These are phyloP conservation scores for Oscheius sp. DNA, from an alignment of 2,888 invertebrate species.

Conservation along the genomic window DNA sequence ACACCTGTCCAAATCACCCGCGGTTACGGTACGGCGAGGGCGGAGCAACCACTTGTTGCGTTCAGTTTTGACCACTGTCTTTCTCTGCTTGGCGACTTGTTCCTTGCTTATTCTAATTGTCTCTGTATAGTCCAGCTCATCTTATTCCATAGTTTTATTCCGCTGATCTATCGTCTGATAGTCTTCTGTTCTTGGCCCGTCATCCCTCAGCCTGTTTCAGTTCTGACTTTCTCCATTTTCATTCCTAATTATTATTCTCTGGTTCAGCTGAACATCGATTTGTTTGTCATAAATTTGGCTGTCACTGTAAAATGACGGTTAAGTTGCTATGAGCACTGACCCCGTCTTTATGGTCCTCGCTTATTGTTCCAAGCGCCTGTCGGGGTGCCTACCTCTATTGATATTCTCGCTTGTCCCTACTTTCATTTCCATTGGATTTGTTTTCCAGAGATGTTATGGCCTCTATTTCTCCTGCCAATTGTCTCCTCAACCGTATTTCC, in stretches of 20 bases:
- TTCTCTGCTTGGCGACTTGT: neutral
- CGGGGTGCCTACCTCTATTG: too few species aligned
- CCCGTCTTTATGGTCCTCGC: too few species aligned
- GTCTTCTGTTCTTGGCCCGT: too few species aligned
- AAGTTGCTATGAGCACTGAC: too few species aligned
- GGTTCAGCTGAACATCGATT: too few species aligned
- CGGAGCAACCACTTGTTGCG: slow-evolving; percentile 11
- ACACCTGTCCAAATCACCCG: neutral
- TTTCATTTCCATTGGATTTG: neutral
- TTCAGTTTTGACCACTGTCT: neutral
- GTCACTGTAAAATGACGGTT: too few species aligned
- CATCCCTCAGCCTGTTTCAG: too few species aligned
- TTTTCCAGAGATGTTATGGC: slow-evolving; percentile 3
- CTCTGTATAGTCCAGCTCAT: too few species aligned
- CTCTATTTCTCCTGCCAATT: neutral
- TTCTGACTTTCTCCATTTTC: neutral
- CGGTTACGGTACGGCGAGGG: slow-evolving; percentile 12
- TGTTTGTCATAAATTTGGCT: neutral
- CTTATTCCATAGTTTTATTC: too few species aligned
- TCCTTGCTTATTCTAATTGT: neutral
- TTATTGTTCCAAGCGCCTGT: too few species aligned
- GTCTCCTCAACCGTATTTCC: neutral
- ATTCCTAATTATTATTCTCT: too few species aligned
- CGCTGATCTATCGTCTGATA: too few species aligned
- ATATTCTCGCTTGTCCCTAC: neutral